phyloP scores from a whole-genome alignment of 35 echinoderm and acorn worm species.

The Ptychodera flava region DNA sequence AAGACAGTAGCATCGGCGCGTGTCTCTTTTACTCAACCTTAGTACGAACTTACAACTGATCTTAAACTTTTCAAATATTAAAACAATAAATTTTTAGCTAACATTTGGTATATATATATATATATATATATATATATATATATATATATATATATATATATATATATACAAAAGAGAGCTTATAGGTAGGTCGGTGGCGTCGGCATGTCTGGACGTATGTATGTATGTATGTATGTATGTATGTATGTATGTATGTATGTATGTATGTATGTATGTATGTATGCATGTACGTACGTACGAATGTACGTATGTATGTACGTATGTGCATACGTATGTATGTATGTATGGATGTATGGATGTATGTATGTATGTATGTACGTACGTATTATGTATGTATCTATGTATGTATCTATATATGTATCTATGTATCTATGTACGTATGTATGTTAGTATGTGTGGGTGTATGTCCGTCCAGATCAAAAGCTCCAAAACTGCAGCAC shows the following conservation, averaged over 20 bases:
- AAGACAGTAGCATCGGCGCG: too few relatives aligned
- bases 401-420: too few relatives aligned
- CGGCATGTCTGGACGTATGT: not conserved
- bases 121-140: not conserved
- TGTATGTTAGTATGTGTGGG: too few relatives aligned
- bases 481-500: too few relatives aligned
- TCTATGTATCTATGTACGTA: too few relatives aligned
- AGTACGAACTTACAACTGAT: not conserved
- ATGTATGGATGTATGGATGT: not conserved
- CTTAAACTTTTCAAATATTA: not conserved
- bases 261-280: conserved; percentile 2
- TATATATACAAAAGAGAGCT: not conserved
- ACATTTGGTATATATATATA: not conserved
- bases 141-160: not conserved
- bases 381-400: not conserved
- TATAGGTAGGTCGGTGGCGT: too few relatives aligned
- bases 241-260: conserved; percentile 2
- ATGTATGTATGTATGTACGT: not conserved
- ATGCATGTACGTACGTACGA: not conserved
- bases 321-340: not conserved
- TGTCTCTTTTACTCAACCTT: not conserved
- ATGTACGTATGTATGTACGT: not conserved
- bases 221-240: not conserved
- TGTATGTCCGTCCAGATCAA: too few relatives aligned
- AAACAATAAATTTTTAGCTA: not conserved